Base-by-base conservation (phyloP, 23 tunicate species). In the Halocynthia roretzi region DNA sequence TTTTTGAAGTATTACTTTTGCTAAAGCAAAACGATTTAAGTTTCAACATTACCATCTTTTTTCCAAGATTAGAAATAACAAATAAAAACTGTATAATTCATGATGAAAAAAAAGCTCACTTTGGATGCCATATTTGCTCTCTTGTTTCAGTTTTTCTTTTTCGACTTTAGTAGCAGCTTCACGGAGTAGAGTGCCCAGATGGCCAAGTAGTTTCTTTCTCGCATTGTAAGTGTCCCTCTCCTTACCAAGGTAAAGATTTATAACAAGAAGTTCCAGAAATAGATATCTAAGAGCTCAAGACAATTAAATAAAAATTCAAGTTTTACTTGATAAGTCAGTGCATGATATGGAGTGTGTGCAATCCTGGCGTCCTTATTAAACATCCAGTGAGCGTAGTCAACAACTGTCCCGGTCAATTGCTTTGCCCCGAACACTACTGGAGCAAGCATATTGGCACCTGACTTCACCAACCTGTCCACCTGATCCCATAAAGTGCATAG, bases 301-400 rank as follows among this genome's bases (percentile, higher is more conserved):
- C 63, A 58, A n/a, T 58, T n/a, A 58, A 1, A 58, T 14, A 58
- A n/a, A 58, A 58, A 58, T 15, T 58, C 15, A 58, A 58, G 17
- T 58, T 58, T 58, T 71, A 86, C 98, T 63, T 92, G 81, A 52
- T 77, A 21, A 14, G 85, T 71, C 10, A 92, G 87, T 19, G 98
- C 98, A 75, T 92, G 98, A 54, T 92, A 92, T 50, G 98, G 98
- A 7, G 98, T 86, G 61, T 85, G 84, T 6, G 92, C 83, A 6
- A 92, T 86, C 57, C 87, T 68, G 53, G 61, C 23, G 57, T 92
- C 98, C 62, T 63, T 80, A 40, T 15, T 52, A 52, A 83, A 83
- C 87, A 82, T 86, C 98, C 98, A 92, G 68, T 92, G 85, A 48
- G 88, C 92, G 61, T 82, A 92, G 79, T 92, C 98, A 52, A 92